These are phyloP conservation scores for Oligia fasciuncula DNA, from an alignment of 2,888 invertebrate genomes.

Conservation along the genomic window DNA sequence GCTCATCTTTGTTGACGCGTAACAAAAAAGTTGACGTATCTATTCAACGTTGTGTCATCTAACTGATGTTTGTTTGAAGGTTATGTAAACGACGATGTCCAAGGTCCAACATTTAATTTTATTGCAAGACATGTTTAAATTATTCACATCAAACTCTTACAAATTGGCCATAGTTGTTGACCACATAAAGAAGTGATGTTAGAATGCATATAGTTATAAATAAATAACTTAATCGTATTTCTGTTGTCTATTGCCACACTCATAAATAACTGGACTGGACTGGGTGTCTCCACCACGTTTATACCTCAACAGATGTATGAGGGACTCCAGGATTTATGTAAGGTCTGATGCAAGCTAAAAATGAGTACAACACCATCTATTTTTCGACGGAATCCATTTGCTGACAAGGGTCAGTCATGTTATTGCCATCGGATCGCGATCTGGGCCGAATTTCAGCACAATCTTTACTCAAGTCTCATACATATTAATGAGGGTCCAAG, in stretches of 20 bases:
- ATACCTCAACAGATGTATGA: slow-evolving; percentile 76
- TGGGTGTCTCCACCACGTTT: slow-evolving; percentile 68
- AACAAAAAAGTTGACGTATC: slow-evolving; percentile 56
- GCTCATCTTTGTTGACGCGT: slow-evolving; percentile 14
- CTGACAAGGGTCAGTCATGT: slow-evolving; percentile 84
- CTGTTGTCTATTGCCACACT: slow-evolving; percentile 72
- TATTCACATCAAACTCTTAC: slow-evolving; percentile 40
- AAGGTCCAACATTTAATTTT: slow-evolving; percentile 52
- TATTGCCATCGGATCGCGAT: slow-evolving; percentile 74
- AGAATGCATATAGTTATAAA: neutral
- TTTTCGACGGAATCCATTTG: slow-evolving; percentile 76
- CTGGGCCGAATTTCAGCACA: slow-evolving; percentile 74
- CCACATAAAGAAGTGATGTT: slow-evolving; percentile 7
- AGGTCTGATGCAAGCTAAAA: slow-evolving; percentile 77
- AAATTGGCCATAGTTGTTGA: neutral
- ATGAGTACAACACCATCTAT: slow-evolving; percentile 80
- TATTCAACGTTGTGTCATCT: slow-evolving; percentile 51
- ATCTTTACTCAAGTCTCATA: slow-evolving; percentile 77
- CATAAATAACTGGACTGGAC: slow-evolving; percentile 78
- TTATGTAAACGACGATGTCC: slow-evolving; percentile 42
- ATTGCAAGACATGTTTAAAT: slow-evolving; percentile 43
- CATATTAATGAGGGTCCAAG: slow-evolving; percentile 76
- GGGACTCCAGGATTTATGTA: slow-evolving; percentile 80
- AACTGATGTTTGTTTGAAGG: slow-evolving; percentile 57
- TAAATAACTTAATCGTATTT: slow-evolving; percentile 61